Conservation (phyloP, 2,797 vertebrate genomes). For the Cuniculus paca region DNA sequence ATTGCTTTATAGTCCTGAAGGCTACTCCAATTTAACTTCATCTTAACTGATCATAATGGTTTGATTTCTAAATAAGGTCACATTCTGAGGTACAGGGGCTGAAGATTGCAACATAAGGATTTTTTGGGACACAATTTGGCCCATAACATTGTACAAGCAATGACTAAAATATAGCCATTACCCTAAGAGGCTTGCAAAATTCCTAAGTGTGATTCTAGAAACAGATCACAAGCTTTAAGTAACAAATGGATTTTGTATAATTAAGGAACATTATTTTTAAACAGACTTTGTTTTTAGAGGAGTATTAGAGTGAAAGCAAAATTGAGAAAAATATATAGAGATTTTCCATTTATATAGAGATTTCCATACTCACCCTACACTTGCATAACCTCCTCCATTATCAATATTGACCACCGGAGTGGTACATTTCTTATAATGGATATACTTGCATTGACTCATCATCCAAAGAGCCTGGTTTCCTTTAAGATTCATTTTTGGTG, state of each 20-base stretch:
- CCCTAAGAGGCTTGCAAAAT: neutral
- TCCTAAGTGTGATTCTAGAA: neutral
- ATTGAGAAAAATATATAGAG: neutral
- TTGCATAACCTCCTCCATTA: neutral
- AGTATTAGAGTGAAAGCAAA: neutral
- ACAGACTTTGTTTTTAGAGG: neutral
- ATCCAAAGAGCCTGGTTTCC: neutral
- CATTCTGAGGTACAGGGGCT: neutral
- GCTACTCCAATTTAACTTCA: neutral
- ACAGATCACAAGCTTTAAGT: neutral
- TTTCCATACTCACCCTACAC: accelerated
- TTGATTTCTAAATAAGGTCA: slow-evolving; percentile 25
- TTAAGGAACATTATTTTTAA: neutral
- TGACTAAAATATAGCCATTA: neutral
- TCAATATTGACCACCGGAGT: neutral
- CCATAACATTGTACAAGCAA: neutral
- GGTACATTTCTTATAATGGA: neutral
- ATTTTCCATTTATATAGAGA: neutral
- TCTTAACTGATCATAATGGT: neutral
- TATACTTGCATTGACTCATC: neutral
- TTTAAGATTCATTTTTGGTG: neutral
- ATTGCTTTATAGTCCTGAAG: neutral
- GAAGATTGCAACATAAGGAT: neutral
- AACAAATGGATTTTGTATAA: slow-evolving; percentile 9
- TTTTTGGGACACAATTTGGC: neutral